A percentile compares a stretch with the other conserved stretches of the same genome.
Conservation (phyloP, 2,113 vertebrate genomes). For the Poeciliopsis retropinna region DNA sequence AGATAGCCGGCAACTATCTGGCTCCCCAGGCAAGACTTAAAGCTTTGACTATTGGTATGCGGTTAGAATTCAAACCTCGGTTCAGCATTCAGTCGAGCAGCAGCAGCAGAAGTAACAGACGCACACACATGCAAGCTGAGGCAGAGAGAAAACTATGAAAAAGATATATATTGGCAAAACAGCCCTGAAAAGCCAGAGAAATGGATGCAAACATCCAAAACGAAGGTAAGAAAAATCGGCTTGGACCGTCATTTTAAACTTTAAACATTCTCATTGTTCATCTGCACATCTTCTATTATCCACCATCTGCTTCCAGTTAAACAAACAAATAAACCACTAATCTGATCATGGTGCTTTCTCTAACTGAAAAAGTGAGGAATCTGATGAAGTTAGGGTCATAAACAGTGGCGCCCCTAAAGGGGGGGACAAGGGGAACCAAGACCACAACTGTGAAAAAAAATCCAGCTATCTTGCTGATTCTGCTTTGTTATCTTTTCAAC, state of each 20-base stretch:
- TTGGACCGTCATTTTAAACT: slow-evolving; percentile 17
- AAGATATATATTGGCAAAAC: slow-evolving; percentile 85
- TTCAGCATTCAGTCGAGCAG: slow-evolving; percentile 53
- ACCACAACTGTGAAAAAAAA: too few relatives aligned
- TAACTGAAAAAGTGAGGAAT: background rate
- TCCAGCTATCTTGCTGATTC: too few relatives aligned
- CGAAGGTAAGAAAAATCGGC: slow-evolving; percentile 75
- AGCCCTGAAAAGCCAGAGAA: slow-evolving; percentile 79
- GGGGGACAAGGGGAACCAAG: too few relatives aligned
- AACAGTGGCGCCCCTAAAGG: background rate
- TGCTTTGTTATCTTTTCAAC: too few relatives aligned
- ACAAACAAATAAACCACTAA: background rate
- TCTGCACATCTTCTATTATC: slow-evolving; percentile 24
- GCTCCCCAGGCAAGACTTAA: slow-evolving; percentile 79
- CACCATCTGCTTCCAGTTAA: slow-evolving; percentile 23
- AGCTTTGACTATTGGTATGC: slow-evolving; percentile 66
- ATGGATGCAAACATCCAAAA: slow-evolving; percentile 81
- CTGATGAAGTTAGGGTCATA: background rate
- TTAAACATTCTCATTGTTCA: slow-evolving; percentile 35
- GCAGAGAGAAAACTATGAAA: slow-evolving; percentile 80
- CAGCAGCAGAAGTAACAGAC: slow-evolving; percentile 51
- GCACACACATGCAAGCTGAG: slow-evolving; percentile 65
- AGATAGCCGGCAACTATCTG: slow-evolving; percentile 79
- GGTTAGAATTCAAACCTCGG: slow-evolving; percentile 73
- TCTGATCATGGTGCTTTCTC: background rate